Conservation (phyloP, 2,888 invertebrate species). For the Hyposoter didymator region DNA sequence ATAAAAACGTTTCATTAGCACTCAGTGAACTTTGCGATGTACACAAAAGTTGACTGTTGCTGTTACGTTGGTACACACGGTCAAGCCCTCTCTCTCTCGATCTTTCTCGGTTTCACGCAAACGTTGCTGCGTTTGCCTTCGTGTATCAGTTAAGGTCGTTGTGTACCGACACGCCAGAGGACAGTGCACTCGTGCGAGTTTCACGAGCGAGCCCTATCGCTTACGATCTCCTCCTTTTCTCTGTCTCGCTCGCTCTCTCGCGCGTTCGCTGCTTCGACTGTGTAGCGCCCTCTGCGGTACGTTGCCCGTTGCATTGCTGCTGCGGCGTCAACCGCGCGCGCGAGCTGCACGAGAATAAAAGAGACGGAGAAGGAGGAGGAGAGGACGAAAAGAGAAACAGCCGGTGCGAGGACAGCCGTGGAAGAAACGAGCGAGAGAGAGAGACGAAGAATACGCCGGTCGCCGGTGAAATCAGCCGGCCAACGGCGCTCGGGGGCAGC, state of each 20-base stretch:
- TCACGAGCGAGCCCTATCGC: conserved; percentile 63
- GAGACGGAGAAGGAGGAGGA: conserved; percentile 55
- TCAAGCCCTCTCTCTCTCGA: conserved; percentile 61
- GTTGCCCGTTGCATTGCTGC: conserved; percentile 49
- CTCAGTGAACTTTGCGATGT: conserved; percentile 54
- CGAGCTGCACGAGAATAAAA: conserved; percentile 66
- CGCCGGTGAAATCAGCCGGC: conserved; percentile 64
- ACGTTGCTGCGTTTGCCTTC: conserved; percentile 12
- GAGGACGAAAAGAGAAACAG: conserved; percentile 63
- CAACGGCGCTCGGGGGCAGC: conserved; percentile 51
- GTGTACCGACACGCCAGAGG: conserved; percentile 72
- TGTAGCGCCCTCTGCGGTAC: conserved; percentile 37
- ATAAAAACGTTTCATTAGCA: conserved; percentile 50
- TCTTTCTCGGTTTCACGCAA: conserved; percentile 3
- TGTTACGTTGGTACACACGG: conserved; percentile 44
- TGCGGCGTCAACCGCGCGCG: conserved; percentile 34
- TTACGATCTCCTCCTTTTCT: conserved; percentile 50
- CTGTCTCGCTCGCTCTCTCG: conserved; percentile 35
- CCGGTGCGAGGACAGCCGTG: conserved; percentile 15
- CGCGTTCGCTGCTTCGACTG: neutral
- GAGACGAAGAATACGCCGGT: conserved; percentile 40
- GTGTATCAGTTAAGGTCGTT: conserved; percentile 74
- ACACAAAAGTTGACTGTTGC: conserved; percentile 51
- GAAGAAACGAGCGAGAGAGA: neutral
- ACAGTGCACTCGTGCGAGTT: conserved; percentile 72